Percentiles rank a stretch among this genome's conserved stretches.
Conservation (phyloP, 2,888 invertebrate species). For the Meteorus colon region DNA sequence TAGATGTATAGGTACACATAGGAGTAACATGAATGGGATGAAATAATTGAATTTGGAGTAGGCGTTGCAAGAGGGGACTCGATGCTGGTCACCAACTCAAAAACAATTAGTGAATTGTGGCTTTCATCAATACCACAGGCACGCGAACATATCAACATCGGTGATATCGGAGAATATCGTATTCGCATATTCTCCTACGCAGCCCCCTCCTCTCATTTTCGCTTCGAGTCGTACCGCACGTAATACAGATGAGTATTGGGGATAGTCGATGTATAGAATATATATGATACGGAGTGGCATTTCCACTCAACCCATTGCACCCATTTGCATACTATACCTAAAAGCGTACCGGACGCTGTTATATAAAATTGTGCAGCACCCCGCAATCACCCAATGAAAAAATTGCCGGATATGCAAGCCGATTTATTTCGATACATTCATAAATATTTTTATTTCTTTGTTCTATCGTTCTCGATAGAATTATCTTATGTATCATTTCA, state of each 20-base stretch:
- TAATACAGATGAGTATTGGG: constrained; percentile 32
- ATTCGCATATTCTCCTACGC: constrained; percentile 33
- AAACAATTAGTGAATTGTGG: constrained; percentile 70
- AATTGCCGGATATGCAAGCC: background rate
- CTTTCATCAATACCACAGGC: constrained; percentile 48
- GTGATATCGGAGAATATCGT: constrained; percentile 31
- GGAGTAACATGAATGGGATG: background rate
- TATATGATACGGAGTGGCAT: constrained; percentile 30
- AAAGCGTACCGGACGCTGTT: constrained; percentile 30
- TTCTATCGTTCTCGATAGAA: background rate
- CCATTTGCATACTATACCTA: constrained; percentile 59
- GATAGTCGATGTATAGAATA: background rate
- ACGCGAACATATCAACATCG: constrained; percentile 42
- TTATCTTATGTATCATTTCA: no score
- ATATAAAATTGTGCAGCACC: constrained; percentile 20
- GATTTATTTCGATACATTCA: background rate
- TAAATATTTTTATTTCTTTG: background rate
- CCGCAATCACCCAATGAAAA: background rate
- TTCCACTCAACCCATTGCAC: constrained; percentile 56
- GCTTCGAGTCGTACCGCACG: constrained; percentile 23
- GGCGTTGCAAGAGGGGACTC: background rate
- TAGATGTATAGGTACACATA: background rate
- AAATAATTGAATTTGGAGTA: constrained; percentile 3
- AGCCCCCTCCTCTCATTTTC: constrained; percentile 29
- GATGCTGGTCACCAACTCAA: constrained; percentile 62